These are phyloP conservation scores for Psittacula derbiana DNA, from an alignment of 2,797 vertebrate species.

Conservation along the genomic window DNA sequence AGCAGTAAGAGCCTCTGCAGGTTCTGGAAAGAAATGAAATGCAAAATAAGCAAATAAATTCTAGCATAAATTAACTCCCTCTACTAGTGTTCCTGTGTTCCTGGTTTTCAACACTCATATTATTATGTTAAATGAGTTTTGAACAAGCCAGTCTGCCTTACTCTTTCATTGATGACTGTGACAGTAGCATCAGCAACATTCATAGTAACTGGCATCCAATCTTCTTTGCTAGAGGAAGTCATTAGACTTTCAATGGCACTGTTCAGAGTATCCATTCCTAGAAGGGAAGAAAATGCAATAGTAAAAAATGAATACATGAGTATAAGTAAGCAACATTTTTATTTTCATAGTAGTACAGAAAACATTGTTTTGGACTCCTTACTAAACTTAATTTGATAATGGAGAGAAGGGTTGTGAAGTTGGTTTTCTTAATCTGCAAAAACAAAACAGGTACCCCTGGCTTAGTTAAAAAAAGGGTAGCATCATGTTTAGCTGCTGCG, in stretches of 20 bases:
- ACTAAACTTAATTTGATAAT: neutral
- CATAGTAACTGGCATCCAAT: conserved; percentile 92
- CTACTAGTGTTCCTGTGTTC: neutral
- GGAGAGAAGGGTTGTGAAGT: neutral
- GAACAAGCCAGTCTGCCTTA: conserved; percentile 44
- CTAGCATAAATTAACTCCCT: neutral
- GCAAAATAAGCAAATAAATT: neutral
- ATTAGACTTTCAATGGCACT: conserved; percentile 90
- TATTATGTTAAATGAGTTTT: neutral
- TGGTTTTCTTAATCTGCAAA: neutral
- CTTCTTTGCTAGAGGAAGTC: conserved; percentile 86
- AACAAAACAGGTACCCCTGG: neutral
- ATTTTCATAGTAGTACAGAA: neutral
- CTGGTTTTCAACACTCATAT: neutral
- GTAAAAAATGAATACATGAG: neutral
- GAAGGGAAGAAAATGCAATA: neutral
- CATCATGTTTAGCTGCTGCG: neutral
- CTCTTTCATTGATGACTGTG: conserved; percentile 93
- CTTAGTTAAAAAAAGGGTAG: neutral
- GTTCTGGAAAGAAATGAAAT: neutral
- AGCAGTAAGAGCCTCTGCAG: neutral
- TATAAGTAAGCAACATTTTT: neutral
- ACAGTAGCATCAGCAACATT: conserved; percentile 95
- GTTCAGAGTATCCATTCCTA: conserved; percentile 98
- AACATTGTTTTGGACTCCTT: neutral